Evolutionary conservation across 2,113 vertebrate species (phyloP).

Genomic region (Ciconia stormi): DNA sequence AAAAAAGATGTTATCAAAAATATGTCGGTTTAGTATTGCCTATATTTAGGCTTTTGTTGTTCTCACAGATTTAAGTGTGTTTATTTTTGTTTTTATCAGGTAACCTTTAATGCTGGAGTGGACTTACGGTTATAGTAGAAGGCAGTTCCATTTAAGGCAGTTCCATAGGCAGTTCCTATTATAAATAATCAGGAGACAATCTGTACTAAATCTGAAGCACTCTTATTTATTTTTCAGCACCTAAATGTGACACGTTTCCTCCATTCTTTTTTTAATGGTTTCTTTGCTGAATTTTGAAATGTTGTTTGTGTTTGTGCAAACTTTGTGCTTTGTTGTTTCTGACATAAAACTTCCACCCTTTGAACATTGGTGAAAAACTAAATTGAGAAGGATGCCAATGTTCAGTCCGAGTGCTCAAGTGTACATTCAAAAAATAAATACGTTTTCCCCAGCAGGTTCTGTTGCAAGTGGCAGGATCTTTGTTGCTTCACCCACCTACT

Average conservation of each 20-base stretch:
- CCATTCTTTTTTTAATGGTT: neutral
- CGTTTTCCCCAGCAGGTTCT: neutral
- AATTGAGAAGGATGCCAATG: neutral
- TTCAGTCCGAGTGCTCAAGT: neutral
- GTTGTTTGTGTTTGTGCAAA: neutral
- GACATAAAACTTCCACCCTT: neutral
- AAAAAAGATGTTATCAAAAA: neutral
- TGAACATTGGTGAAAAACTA: neutral
- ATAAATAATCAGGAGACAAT: neutral
- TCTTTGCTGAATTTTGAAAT: neutral
- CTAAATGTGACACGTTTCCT: neutral
- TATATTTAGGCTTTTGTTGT: neutral
- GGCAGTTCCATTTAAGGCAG: neutral
- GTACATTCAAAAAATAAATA: neutral
- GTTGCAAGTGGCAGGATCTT: neutral
- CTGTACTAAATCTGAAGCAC: neutral
- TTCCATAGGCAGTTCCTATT: neutral
- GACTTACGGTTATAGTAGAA: neutral
- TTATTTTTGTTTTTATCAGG: neutral
- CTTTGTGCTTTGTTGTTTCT: neutral
- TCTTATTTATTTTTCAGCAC: neutral
- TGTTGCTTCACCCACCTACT: neutral
- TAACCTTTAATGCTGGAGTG: neutral
- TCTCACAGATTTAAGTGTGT: neutral
- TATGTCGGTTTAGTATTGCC: neutral